Conservation (phyloP, 2,113 vertebrate species). For the Heteronetta atricapilla region DNA sequence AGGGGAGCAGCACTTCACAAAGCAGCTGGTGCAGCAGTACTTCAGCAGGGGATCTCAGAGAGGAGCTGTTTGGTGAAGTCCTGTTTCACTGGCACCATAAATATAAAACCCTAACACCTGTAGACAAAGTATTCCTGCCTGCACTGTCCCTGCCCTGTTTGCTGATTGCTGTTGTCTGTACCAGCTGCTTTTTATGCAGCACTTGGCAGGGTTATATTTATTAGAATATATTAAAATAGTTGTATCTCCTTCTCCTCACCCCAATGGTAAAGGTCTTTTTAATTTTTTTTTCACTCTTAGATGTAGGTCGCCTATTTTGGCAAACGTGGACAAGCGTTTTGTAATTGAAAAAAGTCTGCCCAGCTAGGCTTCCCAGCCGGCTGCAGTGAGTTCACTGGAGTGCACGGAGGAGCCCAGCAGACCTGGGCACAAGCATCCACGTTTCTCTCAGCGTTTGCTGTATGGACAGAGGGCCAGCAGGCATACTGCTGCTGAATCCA, state of each 20-base stretch:
- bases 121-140: background rate
- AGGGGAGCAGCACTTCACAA: background rate
- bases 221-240: background rate
- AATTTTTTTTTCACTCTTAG: background rate
- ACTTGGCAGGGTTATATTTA: background rate
- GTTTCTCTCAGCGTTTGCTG: too few relatives aligned
- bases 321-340: background rate
- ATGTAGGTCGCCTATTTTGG: conserved; percentile 34
- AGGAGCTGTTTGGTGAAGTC: background rate
- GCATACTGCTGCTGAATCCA: background rate
- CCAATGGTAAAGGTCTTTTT: too few relatives aligned
- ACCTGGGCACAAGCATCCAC: background rate
- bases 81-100: background rate
- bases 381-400: background rate
- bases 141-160: background rate
- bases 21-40: background rate
- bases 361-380: background rate
- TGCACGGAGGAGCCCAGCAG: background rate
- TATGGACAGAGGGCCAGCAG: background rate
- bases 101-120: background rate
- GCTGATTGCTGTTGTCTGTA: background rate
- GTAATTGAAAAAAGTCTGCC: background rate
- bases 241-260: background rate
- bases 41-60: background rate
- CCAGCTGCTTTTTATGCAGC: background rate